Base-by-base conservation (phyloP, 2,797 vertebrate genomes). In the Siniperca scherzeri region DNA sequence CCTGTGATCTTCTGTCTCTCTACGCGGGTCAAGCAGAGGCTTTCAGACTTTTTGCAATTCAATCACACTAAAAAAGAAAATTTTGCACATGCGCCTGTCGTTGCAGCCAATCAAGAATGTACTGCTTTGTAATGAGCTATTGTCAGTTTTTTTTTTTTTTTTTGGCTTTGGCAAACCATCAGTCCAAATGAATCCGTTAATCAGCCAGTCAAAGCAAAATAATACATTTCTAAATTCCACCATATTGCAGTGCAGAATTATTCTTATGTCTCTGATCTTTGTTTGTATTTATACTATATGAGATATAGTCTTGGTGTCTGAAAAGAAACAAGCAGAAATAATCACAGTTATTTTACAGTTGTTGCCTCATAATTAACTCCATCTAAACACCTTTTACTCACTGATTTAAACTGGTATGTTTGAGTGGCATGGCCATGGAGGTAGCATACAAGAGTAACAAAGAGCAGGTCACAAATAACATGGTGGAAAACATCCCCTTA, bases 11-110 rank as follows among this genome's bases (percentile, higher is more conserved):
- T 95, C 96, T 89, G 96, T 96, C 97, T 96, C 95, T 93, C 74
- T 77, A 88, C 85, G 87, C 91, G 95, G 96, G 96, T 97, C 97
- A 97, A 94, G 95, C 92, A 80, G 95, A 95, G 96, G 95, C 95
- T 96, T 96, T 96, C 94, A 93, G 95, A 94, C 84, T 95, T 95
- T 80, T 94, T 93, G 87, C 95, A 92, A 92, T 96, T 93, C 93
- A 92, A 92, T 96, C 94, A 92, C 94, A 94, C 94, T 88, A 27
- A 30, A 27, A 55, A 55, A 68, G 22, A 61, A 82, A 95, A 93
- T 91, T 81, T 73, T 22, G 3, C 75, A 77, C 78, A 61, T 77
- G 61, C 52, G 71, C 56, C 70, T 78, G 55, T 80, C 76, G 70
- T 77, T 87, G 60, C 48, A 78, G 70, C 80, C 82, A 85, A 74